phyloP scores from a whole-genome alignment of 2,797 vertebrate species.

The Jordanella pulchra region DNA sequence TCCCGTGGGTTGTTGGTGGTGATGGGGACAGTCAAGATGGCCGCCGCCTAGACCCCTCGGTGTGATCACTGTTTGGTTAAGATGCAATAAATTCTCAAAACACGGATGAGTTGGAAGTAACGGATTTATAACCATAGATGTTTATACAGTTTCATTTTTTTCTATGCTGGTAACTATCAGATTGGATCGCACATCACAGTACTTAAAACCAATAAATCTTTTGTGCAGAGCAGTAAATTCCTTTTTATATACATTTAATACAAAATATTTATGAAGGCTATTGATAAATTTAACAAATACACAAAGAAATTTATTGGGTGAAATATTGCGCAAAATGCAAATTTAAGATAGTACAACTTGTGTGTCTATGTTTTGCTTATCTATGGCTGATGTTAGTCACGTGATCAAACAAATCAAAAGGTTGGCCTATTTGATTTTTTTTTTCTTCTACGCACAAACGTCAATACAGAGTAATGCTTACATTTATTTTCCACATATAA shows the following conservation, averaged over 20 bases:
- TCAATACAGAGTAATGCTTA: neutral
- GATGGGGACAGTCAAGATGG: conserved; percentile 69
- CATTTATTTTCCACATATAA: neutral
- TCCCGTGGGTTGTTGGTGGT: conserved; percentile 21
- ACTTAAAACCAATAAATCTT: neutral
- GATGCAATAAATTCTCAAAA: neutral
- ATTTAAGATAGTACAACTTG: neutral
- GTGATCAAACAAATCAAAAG: conserved; percentile 44
- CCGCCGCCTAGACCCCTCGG: conserved; percentile 27
- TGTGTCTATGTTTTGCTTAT: conserved; percentile 37
- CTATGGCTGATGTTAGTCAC: conserved; percentile 52
- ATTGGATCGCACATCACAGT: no score
- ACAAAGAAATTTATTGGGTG: fast-evolving
- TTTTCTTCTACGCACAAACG: neutral
- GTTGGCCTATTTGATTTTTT: neutral
- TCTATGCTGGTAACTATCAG: no score
- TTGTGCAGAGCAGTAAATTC: fast-evolving
- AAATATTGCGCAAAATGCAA: conserved; percentile 6
- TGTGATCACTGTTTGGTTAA: neutral
- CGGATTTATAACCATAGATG: no score
- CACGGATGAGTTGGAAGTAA: fast-evolving
- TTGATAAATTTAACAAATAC: neutral
- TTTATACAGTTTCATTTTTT: no score
- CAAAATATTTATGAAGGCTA: no score
- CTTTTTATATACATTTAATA: neutral